Evolutionary conservation across 1,140 invertebrate genomes (phyloP), one percentile per base, ranked within the genome.

Genomic region (Zophobas atratus): DNA sequence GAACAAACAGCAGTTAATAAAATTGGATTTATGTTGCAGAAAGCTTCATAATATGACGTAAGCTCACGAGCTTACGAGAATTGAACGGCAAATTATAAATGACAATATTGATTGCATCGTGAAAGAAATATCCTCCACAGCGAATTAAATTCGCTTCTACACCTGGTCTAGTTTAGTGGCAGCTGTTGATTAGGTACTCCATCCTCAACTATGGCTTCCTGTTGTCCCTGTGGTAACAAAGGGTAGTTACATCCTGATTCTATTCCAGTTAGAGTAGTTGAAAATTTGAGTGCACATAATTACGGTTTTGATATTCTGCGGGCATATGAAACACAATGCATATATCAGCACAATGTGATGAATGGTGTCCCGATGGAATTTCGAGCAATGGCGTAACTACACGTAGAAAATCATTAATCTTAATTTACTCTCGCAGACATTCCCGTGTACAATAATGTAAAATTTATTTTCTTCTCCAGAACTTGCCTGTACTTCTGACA

Each of bases 401-500:
- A 67, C 60, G 60, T 67, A 41, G 60, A 67, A 67, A 67, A 67
- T 67, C 60, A 67, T 67, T 67, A 67, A 67, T 67, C 60, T 67
- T 67, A 67, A 67, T 67, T 67, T 67, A 43, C 38, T 67, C 38
- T 2, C 60, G 60, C 39, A 41, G 60, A 67, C 60, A 67, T 67
- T 43, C 56, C 36, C 56, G 56, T 60, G 60, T 67, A 41, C 35
- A 63, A 39, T 63, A 67, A 67, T 67, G 60, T 67, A 67, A 67
- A 67, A 67, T 67, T 20, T 67, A 67, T 67, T 67, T 67, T 67
- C 60, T 67, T 67, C n/a, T 20, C 60, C 43, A 20, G 60, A 67
- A 67, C 60, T 67, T 6, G n/a, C 32, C n/a, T 67, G 60, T 67
- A 67, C 60, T 67, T 43, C 60, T 43, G 60, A 67, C 60, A 67